These are phyloP conservation scores for Otolemur crassicaudatus DNA, from an alignment of 2,797 vertebrate genomes.

Conservation along the genomic window DNA sequence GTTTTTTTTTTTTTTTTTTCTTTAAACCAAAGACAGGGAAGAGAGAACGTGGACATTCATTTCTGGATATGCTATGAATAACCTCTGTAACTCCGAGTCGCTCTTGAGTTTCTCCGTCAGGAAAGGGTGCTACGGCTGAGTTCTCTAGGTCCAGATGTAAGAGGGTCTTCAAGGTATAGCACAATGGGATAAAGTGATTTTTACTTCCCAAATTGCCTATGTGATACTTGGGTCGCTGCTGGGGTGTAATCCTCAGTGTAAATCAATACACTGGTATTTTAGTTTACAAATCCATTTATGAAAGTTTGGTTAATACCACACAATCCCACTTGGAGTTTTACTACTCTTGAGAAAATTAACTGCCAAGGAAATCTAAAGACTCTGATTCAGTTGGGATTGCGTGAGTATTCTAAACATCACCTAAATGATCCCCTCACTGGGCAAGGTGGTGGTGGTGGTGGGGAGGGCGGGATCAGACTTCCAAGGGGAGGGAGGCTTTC, in stretches of 20 bases:
- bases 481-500: not conserved
- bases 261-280: slow-evolving; percentile 24
- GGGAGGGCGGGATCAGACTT: not conserved
- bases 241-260: not conserved
- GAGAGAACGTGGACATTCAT: not conserved
- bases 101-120: not conserved
- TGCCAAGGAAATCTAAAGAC: slow-evolving; percentile 27
- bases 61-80: not conserved
- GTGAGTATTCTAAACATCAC: not conserved
- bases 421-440: not conserved
- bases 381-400: not conserved
- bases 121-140: not conserved
- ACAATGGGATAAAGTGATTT: not conserved
- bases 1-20: not conserved
- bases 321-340: not conserved
- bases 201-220: not conserved
- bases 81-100: not conserved
- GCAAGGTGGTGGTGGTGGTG: not conserved
- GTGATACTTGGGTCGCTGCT: not conserved
- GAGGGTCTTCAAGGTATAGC: not conserved
- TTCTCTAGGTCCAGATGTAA: not conserved
- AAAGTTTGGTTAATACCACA: not conserved
- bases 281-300: not conserved
- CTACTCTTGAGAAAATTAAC: not conserved
- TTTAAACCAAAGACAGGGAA: not conserved